phyloP scores from a whole-genome alignment of 2,113 vertebrate species.

The Cichladusa arquata region DNA sequence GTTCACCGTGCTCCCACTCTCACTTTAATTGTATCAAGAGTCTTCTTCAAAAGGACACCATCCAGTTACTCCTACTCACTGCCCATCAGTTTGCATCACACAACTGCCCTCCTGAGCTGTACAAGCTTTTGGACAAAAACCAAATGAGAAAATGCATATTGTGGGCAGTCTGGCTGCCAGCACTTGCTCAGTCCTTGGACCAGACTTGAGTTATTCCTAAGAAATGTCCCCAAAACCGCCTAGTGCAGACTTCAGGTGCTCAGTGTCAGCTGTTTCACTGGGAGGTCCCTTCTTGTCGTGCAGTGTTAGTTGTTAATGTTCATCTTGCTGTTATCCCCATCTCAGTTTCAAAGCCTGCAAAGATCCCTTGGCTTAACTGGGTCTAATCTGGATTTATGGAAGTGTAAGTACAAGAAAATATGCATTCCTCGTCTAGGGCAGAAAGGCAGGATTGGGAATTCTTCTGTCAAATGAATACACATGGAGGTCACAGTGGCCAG shows the following conservation, averaged over 20 bases:
- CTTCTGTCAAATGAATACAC: background rate
- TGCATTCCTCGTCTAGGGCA: fast-evolving
- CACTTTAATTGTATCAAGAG: background rate
- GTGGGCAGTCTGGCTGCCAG: background rate
- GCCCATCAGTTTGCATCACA: background rate
- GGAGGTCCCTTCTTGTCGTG: background rate
- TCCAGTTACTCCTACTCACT: background rate
- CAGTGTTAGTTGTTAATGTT: background rate
- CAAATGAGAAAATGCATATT: background rate
- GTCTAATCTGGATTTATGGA: slow-evolving; percentile 1
- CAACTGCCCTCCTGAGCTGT: background rate
- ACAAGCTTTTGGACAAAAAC: background rate
- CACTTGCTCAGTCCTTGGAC: background rate
- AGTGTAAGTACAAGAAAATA: background rate
- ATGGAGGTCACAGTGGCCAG: background rate
- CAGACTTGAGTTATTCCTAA: background rate
- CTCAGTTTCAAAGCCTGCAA: background rate
- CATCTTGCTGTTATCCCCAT: background rate
- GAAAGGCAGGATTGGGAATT: background rate
- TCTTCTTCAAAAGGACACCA: background rate
- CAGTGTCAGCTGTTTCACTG: background rate
- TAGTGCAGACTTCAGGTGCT: background rate
- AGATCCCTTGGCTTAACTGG: background rate
- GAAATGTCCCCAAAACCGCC: background rate
- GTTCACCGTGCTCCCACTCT: background rate